Percentiles rank a stretch among this genome's conserved stretches.
phyloP scores from a whole-genome alignment of 1,140 invertebrate species.

The Ephestia elutella region DNA sequence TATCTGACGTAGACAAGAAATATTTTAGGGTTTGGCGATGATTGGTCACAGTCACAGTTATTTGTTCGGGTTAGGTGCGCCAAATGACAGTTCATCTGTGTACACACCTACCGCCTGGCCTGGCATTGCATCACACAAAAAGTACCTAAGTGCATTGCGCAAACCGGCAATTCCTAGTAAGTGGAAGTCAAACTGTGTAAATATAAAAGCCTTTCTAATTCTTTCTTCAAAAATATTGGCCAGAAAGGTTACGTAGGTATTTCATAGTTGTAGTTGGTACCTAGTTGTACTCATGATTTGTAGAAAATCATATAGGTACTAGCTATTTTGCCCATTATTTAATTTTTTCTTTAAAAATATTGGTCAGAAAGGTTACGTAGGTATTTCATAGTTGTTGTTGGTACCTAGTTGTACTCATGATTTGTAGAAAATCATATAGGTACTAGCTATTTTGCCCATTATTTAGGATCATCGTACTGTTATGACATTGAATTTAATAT shows the following conservation, averaged over 20 bases:
- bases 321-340: slow-evolving; percentile 11
- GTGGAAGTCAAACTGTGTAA: slow-evolving; percentile 48
- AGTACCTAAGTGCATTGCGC: slow-evolving; percentile 33
- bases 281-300: too few relatives aligned
- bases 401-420: too few relatives aligned
- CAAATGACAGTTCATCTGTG: slow-evolving; percentile 37
- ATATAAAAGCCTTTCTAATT: slow-evolving; percentile 38
- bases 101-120: slow-evolving; percentile 26
- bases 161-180: slow-evolving; percentile 41
- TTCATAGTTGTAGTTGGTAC: too few relatives aligned
- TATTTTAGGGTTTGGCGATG: not conserved
- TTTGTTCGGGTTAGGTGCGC: slow-evolving; percentile 5
- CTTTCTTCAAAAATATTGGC: slow-evolving; percentile 8
- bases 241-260: not conserved
- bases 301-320: too few relatives aligned
- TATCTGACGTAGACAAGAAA: not conserved
- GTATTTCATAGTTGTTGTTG: too few relatives aligned
- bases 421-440: too few relatives aligned
- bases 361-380: not conserved
- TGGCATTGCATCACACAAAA: slow-evolving; percentile 39
- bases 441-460: not conserved
- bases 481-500: not conserved
- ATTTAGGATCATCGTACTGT: not conserved
- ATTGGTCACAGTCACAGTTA: not conserved
- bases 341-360: slow-evolving; percentile 16